phyloP scores from a whole-genome alignment of 1,140 invertebrate species.

The Drosophila hydei region DNA sequence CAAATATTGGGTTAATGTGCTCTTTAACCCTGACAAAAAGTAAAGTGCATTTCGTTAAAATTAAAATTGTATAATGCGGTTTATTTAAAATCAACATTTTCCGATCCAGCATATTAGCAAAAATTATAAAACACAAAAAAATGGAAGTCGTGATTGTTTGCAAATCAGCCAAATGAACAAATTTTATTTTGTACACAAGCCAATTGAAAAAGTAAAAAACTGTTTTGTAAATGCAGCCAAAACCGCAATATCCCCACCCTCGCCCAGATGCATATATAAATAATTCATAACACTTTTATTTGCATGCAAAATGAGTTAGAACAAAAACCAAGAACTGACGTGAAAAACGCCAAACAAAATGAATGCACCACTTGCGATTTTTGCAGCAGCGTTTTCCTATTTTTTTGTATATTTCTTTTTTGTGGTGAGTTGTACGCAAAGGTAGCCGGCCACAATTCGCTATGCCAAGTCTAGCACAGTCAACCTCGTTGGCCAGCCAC shows the following conservation, averaged over 20 bases:
- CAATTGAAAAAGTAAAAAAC: constrained; percentile 60
- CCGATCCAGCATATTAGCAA: background rate
- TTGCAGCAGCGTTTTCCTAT: constrained; percentile 43
- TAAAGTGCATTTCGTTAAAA: constrained; percentile 33
- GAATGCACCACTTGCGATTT: constrained; percentile 66
- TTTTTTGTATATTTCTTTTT: constrained; percentile 51
- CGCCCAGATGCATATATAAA: constrained; percentile 69
- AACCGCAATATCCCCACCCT: constrained; percentile 48
- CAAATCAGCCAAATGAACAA: constrained; percentile 64
- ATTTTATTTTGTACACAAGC: constrained; percentile 56
- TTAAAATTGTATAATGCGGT: constrained; percentile 67
- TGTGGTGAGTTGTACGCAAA: constrained; percentile 5
- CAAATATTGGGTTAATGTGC: background rate
- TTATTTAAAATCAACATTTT: constrained; percentile 51
- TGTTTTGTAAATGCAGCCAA: constrained; percentile 62
- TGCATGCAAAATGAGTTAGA: constrained; percentile 78
- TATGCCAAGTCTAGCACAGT: constrained; percentile 26
- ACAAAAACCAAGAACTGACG: constrained; percentile 51
- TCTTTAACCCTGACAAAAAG: background rate
- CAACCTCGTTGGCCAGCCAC: constrained; percentile 41
- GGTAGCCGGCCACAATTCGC: constrained; percentile 22
- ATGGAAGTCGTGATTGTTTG: constrained; percentile 54
- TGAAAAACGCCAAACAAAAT: constrained; percentile 64
- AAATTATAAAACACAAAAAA: background rate
- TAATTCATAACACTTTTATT: constrained; percentile 80